phyloP scores from a whole-genome alignment of 2,113 vertebrate genomes.

The Emberiza fucata region DNA sequence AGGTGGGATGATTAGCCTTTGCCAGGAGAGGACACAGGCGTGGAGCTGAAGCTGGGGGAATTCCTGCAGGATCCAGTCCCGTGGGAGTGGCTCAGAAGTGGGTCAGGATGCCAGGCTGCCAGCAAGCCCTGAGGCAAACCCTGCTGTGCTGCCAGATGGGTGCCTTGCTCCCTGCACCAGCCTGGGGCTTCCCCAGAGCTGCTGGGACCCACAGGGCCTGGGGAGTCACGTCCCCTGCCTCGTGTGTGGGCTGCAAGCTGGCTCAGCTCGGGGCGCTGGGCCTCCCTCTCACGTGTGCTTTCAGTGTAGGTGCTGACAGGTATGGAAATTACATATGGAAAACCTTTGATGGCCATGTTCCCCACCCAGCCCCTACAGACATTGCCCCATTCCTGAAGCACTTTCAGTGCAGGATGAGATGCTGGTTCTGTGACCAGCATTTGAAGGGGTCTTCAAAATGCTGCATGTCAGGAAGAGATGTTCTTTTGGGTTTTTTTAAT shows the following conservation, averaged over 20 bases:
- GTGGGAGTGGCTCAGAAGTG: background rate
- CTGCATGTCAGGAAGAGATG: background rate
- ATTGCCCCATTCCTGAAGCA: background rate
- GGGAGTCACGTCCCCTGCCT: background rate
- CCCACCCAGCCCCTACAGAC: background rate
- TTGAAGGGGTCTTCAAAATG: background rate
- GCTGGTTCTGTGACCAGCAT: background rate
- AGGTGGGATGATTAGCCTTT: background rate
- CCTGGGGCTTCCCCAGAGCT: background rate
- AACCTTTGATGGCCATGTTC: background rate
- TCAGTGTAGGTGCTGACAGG: background rate
- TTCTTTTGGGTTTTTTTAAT: background rate
- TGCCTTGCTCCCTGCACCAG: accelerated
- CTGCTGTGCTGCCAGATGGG: background rate
- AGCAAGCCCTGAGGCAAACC: background rate
- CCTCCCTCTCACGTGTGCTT: background rate
- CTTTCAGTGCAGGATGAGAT: background rate
- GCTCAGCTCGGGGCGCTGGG: background rate
- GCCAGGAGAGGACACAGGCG: accelerated
- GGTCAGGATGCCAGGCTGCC: background rate
- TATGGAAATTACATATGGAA: background rate
- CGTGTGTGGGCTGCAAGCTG: accelerated
- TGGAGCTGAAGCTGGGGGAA: background rate
- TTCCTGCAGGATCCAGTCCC: background rate
- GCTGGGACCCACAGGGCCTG: background rate